These are phyloP conservation scores for Ptychobarbus kaznakovi DNA, from an alignment of 2,797 vertebrate genomes.

Conservation along the genomic window DNA sequence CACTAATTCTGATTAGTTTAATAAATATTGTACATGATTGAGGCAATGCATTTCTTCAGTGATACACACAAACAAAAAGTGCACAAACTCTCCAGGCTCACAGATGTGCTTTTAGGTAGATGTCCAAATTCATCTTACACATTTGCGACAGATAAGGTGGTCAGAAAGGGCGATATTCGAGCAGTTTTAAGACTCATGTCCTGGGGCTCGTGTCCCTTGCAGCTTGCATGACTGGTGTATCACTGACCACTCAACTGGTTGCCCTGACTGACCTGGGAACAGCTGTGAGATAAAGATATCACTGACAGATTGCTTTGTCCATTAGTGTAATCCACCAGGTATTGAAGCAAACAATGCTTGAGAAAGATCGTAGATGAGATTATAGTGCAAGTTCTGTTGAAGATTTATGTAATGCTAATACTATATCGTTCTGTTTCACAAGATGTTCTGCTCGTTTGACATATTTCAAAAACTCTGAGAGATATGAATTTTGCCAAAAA, in stretches of 20 bases:
- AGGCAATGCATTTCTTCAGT: conserved; percentile 18
- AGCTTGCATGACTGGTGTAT: conserved; percentile 36
- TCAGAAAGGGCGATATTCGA: conserved; percentile 32
- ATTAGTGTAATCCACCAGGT: conserved; percentile 41
- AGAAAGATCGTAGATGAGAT: conserved; percentile 23
- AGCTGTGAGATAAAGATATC: conserved; percentile 42
- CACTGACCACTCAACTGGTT: conserved; percentile 41
- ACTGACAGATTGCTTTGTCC: conserved; percentile 49
- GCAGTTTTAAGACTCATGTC: conserved; percentile 36
- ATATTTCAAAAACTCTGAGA: conserved; percentile 41
- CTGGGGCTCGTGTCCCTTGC: conserved; percentile 26
- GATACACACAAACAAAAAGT: not conserved
- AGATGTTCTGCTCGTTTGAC: conserved; percentile 31
- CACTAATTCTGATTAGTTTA: conserved; percentile 17
- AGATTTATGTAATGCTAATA: conserved; percentile 29
- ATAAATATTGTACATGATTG: conserved; percentile 20
- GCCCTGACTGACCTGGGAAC: conserved; percentile 49
- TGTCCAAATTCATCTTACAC: conserved; percentile 15
- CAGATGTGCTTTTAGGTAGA: conserved; percentile 37
- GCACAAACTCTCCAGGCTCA: conserved; percentile 10
- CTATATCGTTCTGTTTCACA: conserved; percentile 15
- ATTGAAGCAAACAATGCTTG: conserved; percentile 38
- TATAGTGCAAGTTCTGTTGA: conserved; percentile 6
- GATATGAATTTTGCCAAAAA: conserved; percentile 48
- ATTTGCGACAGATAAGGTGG: conserved; percentile 16